These are phyloP conservation scores for Zoanthus sociatus DNA, from an alignment of 92 coral and sea anemone species.

Conservation along the genomic window DNA sequence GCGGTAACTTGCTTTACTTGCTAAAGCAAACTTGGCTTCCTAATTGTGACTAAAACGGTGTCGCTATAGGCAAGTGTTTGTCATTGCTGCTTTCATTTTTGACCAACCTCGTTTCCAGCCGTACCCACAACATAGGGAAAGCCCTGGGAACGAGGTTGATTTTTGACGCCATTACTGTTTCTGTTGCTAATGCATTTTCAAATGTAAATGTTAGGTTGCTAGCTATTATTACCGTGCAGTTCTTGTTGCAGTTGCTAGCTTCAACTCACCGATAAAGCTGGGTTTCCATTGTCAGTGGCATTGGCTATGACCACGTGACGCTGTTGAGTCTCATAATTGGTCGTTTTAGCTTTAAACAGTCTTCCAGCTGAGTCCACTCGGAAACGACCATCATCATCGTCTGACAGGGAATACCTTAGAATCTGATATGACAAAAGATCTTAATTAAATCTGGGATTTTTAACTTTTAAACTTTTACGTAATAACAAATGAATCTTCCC, in stretches of 20 bases:
- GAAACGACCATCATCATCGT: constrained; percentile 90
- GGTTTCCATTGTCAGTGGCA: constrained; percentile 86
- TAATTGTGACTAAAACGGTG: neutral
- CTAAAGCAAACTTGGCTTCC: neutral
- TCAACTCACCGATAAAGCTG: constrained; percentile 69
- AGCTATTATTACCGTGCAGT: neutral
- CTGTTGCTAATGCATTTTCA: neutral
- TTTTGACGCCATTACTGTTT: neutral
- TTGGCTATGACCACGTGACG: constrained; percentile 74
- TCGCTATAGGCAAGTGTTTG: too few species aligned
- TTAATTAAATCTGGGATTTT: neutral
- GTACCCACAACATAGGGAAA: too few species aligned
- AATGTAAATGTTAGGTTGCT: too few species aligned
- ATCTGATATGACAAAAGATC: constrained; percentile 25
- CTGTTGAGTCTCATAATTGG: constrained; percentile 81
- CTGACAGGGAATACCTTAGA: constrained; percentile 73
- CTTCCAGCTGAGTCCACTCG: constrained; percentile 74
- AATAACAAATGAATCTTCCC: too few species aligned
- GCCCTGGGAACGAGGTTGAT: too few species aligned
- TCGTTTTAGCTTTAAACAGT: constrained; percentile 76
- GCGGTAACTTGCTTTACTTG: too few species aligned
- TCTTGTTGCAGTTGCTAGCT: neutral
- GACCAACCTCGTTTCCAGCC: too few species aligned
- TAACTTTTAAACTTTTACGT: neutral
- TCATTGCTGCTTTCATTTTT: too few species aligned